These are phyloP conservation scores for Epinephelus cyanopodus DNA, from an alignment of 2,113 vertebrate genomes.

Conservation along the genomic window DNA sequence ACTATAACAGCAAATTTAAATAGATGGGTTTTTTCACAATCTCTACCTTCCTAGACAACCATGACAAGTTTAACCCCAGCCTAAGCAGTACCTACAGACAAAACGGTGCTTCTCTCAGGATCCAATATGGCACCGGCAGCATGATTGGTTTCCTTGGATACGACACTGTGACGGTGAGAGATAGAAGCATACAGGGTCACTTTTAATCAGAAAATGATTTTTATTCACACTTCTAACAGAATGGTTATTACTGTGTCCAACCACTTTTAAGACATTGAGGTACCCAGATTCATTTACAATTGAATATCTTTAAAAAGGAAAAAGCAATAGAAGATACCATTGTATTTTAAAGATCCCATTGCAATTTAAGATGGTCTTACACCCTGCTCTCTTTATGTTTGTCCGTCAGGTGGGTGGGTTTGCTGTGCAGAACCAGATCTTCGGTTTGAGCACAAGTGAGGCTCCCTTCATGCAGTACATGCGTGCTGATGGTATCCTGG, in stretches of 20 bases:
- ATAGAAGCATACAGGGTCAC: not conserved
- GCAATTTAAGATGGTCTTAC: not conserved
- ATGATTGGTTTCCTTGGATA: conserved; percentile 72
- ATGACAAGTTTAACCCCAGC: conserved; percentile 60
- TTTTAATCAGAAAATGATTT: not conserved
- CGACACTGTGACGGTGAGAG: conserved; percentile 70
- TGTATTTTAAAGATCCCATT: not conserved
- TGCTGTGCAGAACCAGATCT: conserved; percentile 77
- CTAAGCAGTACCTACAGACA: conserved; percentile 64
- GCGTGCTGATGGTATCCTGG: conserved; percentile 71
- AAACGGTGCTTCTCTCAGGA: conserved; percentile 31
- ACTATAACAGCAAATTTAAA: too few relatives aligned
- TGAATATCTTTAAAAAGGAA: not conserved
- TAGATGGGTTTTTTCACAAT: too few relatives aligned
- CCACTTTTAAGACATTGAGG: not conserved
- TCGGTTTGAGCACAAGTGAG: conserved; percentile 82
- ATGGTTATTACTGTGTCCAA: not conserved
- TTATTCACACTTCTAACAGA: not conserved
- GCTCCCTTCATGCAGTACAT: conserved; percentile 68
- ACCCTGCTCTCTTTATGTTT: not conserved
- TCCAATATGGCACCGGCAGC: conserved; percentile 65
- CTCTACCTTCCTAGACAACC: conserved; percentile 58
- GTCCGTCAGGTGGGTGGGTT: conserved; percentile 62
- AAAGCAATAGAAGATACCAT: too few relatives aligned
- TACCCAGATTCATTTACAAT: not conserved